Evolutionary conservation across 2,113 vertebrate genomes (phyloP).

Genomic region (Halichoeres trimaculatus): DNA sequence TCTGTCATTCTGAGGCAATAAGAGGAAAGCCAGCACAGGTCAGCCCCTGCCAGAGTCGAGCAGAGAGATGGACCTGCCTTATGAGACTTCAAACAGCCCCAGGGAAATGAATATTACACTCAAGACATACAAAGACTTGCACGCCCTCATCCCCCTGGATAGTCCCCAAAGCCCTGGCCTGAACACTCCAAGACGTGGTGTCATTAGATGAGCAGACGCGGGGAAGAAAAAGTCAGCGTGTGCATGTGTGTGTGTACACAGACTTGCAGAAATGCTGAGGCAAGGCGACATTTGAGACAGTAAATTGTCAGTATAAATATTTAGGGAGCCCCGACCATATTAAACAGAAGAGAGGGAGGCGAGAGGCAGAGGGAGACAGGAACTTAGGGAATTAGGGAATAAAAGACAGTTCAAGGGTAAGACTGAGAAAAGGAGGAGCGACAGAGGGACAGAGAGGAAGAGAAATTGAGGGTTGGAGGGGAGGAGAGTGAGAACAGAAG

Average conservation of each 20-base stretch:
- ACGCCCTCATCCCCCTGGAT: conserved; percentile 23
- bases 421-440: conserved; percentile 38
- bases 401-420: conserved; percentile 72
- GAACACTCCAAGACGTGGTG: conserved; percentile 29
- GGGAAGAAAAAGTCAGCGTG: conserved; percentile 8
- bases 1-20: conserved; percentile 76
- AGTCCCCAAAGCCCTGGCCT: conserved; percentile 37
- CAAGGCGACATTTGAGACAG: conserved; percentile 47
- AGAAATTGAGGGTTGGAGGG: conserved; percentile 26
- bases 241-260: not conserved
- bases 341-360: conserved; percentile 38
- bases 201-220: conserved; percentile 47
- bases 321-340: conserved; percentile 54
- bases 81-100: conserved; percentile 59
- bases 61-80: conserved; percentile 63
- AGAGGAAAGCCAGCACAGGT: conserved; percentile 64
- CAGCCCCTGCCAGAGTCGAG: conserved; percentile 59
- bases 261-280: conserved; percentile 14
- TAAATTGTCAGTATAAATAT: conserved; percentile 67
- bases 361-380: conserved; percentile 21
- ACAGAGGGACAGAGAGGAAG: conserved; percentile 3
- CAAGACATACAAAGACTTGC: conserved; percentile 46
- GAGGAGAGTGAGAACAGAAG: conserved; percentile 59
- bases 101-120: conserved; percentile 72
- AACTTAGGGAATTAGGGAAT: conserved; percentile 60